Base-by-base conservation (phyloP, 2,797 vertebrate genomes). In the Loriculus beryllinus region DNA sequence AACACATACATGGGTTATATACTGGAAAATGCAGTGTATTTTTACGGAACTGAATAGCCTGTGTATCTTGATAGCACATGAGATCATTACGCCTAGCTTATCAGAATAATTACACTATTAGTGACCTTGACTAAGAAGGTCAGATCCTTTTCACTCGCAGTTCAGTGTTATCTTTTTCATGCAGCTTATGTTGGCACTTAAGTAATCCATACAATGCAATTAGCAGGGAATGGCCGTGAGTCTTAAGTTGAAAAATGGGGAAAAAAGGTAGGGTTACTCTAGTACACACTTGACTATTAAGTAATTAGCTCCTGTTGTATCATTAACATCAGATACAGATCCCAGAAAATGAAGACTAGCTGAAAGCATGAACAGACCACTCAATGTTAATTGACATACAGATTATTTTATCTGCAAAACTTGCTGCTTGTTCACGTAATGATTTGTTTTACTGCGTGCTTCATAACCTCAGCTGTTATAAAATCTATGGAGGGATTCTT, bases 71-170 rank as follows among this genome's bases (percentile, higher is more conserved):
- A 94, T 93, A 92, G 78, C 49, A 74, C 28, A 29, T 12, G 43
- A 94, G 86, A 94, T 93, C 74, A 82, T 90, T 88, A 75, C 71
- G 77, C 70, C 90, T 69, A 29, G 82, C 74, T 95, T 95, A 97
- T 97, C 93, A 95, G 93, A 96, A 97, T 97, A 97, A 98, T 97
- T 97, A 93, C 57, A 65, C 92, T 97, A 91, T 96, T 96, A 92
- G 19, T 95, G 96, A 97, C 97, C 96, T 97, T 97, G 93, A 92
- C 86, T 94, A 91, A 94, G 94, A 95, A 96, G 90, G 93, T 92
- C 93, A 97, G 96, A 97, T 95, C 84, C 93, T 96, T 97, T 96
- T 75, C 63, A 84, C 51, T 96, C 88, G 71, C 88, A 88, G 31
- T 95, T 92, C 63, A 80, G 69, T 26, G 74, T 97, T 98, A 97